Evolutionary conservation across 2,888 invertebrate species (phyloP).

Genomic region (Heliconius ethilla): DNA sequence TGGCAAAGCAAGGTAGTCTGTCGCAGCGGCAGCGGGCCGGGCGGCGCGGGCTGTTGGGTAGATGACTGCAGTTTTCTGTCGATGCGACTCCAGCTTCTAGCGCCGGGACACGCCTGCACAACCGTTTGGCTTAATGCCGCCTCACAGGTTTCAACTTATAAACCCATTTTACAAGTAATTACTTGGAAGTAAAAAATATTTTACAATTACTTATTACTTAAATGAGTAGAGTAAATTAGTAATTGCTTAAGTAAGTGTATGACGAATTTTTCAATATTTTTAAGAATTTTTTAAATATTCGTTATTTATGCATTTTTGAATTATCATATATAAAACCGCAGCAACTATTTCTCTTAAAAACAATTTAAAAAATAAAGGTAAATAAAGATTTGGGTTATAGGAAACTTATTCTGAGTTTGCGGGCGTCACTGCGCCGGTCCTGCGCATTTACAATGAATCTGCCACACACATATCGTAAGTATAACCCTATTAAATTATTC

Average conservation of each 20-base stretch:
- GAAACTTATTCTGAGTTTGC: conserved; percentile 65
- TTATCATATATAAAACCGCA: background rate
- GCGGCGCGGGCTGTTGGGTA: conserved; percentile 52
- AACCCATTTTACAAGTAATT: background rate
- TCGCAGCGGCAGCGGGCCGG: conserved; percentile 58
- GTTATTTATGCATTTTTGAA: background rate
- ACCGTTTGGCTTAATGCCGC: conserved; percentile 67
- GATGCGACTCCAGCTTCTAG: conserved; percentile 57
- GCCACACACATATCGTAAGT: conserved; percentile 63
- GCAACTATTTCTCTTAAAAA: background rate
- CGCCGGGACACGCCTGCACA: conserved; percentile 57
- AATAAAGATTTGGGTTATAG: conserved; percentile 48
- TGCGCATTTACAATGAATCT: conserved; percentile 67
- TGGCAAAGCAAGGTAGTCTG: conserved; percentile 50
- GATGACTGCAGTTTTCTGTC: conserved; percentile 57
- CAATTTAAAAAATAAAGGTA: background rate
- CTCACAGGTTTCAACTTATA: conserved; percentile 57
- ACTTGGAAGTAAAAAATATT: too few species aligned
- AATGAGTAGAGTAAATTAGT: too few species aligned
- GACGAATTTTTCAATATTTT: too few species aligned
- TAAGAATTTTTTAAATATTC: background rate
- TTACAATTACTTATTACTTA: too few species aligned
- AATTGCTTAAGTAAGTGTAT: too few species aligned
- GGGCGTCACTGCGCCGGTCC: conserved; percentile 62
- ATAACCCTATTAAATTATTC: background rate